These are phyloP conservation scores for Clarias gariepinus DNA, from an alignment of 2,113 vertebrate genomes.

Conservation along the genomic window DNA sequence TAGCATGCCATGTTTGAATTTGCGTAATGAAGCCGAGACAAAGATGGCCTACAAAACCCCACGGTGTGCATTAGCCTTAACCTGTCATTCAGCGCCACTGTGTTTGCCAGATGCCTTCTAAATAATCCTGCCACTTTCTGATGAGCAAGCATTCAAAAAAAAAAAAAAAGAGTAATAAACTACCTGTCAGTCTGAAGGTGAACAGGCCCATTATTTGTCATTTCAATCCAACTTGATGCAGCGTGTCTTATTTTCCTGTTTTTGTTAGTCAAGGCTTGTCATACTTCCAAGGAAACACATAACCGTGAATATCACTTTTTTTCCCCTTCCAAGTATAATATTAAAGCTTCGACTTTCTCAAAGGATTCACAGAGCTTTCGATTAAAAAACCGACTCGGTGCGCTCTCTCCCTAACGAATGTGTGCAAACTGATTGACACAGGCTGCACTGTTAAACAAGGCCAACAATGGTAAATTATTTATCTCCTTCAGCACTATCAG, in stretches of 20 bases:
- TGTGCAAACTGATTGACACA: not conserved
- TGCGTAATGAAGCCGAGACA: slow-evolving; percentile 10
- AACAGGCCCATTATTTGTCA: slow-evolving; percentile 35
- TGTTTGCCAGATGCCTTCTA: slow-evolving; percentile 28
- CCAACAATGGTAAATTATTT: slow-evolving; percentile 70
- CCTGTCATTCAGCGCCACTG: slow-evolving; percentile 14
- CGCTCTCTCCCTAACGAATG: not conserved
- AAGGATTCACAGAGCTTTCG: slow-evolving; percentile 1
- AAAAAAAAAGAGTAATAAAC: slow-evolving; percentile 13
- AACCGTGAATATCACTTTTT: slow-evolving; percentile 20
- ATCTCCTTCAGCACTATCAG: slow-evolving; percentile 61
- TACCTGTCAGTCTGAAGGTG: slow-evolving; percentile 34
- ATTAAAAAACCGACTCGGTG: not conserved
- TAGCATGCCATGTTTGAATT: not conserved
- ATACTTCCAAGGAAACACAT: slow-evolving; percentile 13
- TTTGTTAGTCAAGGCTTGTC: slow-evolving; percentile 42
- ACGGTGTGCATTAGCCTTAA: not conserved
- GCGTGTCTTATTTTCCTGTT: slow-evolving; percentile 5
- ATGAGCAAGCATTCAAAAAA: slow-evolving; percentile 23
- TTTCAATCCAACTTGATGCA: slow-evolving; percentile 35
- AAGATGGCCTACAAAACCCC: slow-evolving; percentile 30
- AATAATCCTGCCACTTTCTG: slow-evolving; percentile 30
- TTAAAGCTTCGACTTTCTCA: slow-evolving; percentile 25
- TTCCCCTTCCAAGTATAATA: not conserved
- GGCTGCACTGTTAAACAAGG: slow-evolving; percentile 45